These are phyloP conservation scores for Chymomyza caudatula DNA, from an alignment of 2,888 invertebrate species.

Conservation along the genomic window DNA sequence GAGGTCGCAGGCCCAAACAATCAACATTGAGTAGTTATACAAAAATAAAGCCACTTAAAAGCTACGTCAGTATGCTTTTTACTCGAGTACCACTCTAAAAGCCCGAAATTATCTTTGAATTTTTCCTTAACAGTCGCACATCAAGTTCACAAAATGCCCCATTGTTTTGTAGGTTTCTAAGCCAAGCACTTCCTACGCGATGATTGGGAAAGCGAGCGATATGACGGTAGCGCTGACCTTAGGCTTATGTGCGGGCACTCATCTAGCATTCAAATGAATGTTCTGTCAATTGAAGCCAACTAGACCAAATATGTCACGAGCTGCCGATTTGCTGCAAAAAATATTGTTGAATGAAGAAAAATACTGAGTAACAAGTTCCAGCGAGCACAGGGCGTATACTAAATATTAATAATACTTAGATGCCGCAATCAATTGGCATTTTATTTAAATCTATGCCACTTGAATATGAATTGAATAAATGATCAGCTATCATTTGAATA, in stretches of 20 bases:
- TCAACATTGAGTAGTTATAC: neutral
- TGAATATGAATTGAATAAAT: constrained; percentile 51
- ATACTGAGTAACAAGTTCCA: no score
- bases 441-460: constrained; percentile 49
- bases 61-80: neutral
- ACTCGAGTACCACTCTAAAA: neutral
- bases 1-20: neutral
- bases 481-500: constrained; percentile 40
- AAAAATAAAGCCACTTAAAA: neutral
- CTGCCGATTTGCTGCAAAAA: neutral
- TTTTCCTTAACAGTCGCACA: neutral
- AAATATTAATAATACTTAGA: constrained; percentile 47
- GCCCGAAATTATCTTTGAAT: neutral
- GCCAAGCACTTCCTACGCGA: neutral
- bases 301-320: neutral
- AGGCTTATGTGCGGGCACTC: neutral
- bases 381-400: constrained; percentile 16
- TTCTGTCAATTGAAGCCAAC: neutral
- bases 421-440: constrained; percentile 38
- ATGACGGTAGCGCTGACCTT: neutral
- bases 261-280: neutral
- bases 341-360: neutral
- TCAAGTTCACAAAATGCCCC: neutral
- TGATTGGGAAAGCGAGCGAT: neutral
- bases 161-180: neutral